phyloP scores from a whole-genome alignment of 2,113 vertebrate genomes.

The Urocitellus parryii region DNA sequence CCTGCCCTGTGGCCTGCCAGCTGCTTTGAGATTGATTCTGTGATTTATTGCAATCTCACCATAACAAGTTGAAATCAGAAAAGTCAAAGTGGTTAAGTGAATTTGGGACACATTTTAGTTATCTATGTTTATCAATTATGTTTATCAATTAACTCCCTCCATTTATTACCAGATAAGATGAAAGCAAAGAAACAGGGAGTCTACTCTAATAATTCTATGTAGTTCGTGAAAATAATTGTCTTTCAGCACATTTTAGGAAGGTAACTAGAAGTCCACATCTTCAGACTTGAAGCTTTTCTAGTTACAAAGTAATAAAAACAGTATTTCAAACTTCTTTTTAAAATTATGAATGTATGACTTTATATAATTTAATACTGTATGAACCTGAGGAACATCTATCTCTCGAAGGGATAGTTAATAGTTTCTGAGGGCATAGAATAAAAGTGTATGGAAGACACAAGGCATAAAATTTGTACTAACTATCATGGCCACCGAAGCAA shows the following conservation, averaged over 20 bases:
- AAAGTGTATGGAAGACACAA: neutral
- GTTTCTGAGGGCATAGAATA: neutral
- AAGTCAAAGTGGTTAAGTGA: neutral
- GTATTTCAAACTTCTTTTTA: neutral
- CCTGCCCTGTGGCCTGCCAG: too few relatives aligned
- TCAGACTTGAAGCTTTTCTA: constrained; percentile 1
- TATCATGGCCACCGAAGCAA: neutral
- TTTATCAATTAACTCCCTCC: too few relatives aligned
- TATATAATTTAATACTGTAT: neutral
- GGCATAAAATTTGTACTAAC: neutral
- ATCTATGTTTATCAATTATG: too few relatives aligned
- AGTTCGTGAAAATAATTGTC: neutral
- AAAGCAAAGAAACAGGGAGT: neutral
- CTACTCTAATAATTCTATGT: neutral
- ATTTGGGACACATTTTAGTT: neutral
- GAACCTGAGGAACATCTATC: neutral
- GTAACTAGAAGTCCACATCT: neutral
- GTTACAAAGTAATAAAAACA: neutral
- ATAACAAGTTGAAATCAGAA: neutral
- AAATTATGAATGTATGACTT: neutral
- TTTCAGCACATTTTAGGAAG: neutral
- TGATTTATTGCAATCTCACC: too few relatives aligned
- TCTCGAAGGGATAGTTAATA: neutral
- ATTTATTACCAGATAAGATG: neutral
- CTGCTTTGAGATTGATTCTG: too few relatives aligned